These are phyloP conservation scores for Rhamnusium bicolor DNA, from an alignment of 2,888 invertebrate species.

Conservation along the genomic window DNA sequence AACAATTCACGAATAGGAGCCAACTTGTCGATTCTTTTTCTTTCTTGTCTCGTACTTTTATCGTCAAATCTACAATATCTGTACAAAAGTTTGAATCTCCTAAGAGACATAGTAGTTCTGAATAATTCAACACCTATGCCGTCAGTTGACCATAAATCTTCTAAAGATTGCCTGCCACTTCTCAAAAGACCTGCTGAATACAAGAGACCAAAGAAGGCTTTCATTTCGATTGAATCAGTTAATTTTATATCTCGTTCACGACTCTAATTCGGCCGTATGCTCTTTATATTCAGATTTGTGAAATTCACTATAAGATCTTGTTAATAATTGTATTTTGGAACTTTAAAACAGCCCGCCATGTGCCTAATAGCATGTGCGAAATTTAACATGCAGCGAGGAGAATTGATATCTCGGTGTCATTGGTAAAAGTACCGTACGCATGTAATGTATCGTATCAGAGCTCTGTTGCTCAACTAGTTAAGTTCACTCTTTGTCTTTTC, in stretches of 20 bases:
- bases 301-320: slow-evolving; percentile 16
- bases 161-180: slow-evolving; percentile 24
- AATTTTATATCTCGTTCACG: not conserved
- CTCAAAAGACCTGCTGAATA: not conserved
- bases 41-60: not conserved
- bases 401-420: too few relatives aligned
- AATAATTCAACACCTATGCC: slow-evolving; percentile 14
- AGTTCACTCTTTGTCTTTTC: too few relatives aligned
- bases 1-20: not conserved
- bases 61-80: too few relatives aligned
- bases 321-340: too few relatives aligned
- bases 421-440: too few relatives aligned
- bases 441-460: too few relatives aligned
- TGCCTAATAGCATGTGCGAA: too few relatives aligned
- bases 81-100: slow-evolving; percentile 14
- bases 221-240: too few relatives aligned
- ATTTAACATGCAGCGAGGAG: too few relatives aligned
- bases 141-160: slow-evolving; percentile 22
- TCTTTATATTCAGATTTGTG: slow-evolving; percentile 16
- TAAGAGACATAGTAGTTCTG: slow-evolving; percentile 22
- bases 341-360: too few relatives aligned
- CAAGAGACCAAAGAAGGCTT: not conserved
- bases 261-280: slow-evolving; percentile 8
- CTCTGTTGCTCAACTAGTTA: too few relatives aligned
- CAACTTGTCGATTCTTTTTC: not conserved